A percentile compares a stretch with the other conserved stretches of the same genome.
Conservation (phyloP, 1,140 invertebrate species). For the Drosophila elegans region DNA sequence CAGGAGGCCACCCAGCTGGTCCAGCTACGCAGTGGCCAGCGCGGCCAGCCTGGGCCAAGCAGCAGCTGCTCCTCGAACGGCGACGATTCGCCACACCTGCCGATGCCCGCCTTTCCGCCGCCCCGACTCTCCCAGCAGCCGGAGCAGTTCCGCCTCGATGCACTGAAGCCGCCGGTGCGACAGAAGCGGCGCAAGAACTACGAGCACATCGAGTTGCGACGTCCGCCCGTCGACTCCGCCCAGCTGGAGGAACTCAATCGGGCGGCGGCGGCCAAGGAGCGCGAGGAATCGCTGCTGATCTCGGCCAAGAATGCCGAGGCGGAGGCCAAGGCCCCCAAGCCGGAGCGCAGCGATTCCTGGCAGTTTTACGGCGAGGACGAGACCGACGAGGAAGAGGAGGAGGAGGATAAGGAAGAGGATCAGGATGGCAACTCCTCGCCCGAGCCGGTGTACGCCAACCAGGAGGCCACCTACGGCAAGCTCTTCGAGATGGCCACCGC, state of each 20-base stretch:
- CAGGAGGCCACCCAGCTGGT: conserved; percentile 62
- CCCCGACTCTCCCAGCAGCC: conserved; percentile 65
- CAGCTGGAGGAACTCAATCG: conserved; percentile 68
- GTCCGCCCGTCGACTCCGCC: conserved; percentile 63
- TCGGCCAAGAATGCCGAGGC: conserved; percentile 54
- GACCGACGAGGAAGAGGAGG: neutral
- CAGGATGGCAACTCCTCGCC: conserved; percentile 42
- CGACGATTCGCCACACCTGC: conserved; percentile 48
- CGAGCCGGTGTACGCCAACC: conserved; percentile 81
- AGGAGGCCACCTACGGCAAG: conserved; percentile 77
- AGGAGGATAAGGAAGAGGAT: neutral
- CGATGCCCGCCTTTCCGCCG: conserved; percentile 76
- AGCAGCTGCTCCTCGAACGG: conserved; percentile 31
- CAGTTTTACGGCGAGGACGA: conserved; percentile 65
- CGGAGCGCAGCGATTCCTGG: conserved; percentile 82
- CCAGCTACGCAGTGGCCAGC: conserved; percentile 45
- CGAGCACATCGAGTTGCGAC: conserved; percentile 71
- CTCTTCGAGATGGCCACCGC: conserved; percentile 79
- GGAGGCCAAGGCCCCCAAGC: conserved; percentile 61
- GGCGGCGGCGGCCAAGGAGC: conserved; percentile 45
- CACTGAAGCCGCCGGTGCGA: conserved; percentile 47
- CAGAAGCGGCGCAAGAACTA: conserved; percentile 76
- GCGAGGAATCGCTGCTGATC: conserved; percentile 63
- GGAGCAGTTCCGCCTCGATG: conserved; percentile 41
- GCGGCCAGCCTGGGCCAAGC: neutral